These are phyloP conservation scores for Gallinago paraguaiae DNA, from an alignment of 2,113 vertebrate genomes.

Conservation along the genomic window DNA sequence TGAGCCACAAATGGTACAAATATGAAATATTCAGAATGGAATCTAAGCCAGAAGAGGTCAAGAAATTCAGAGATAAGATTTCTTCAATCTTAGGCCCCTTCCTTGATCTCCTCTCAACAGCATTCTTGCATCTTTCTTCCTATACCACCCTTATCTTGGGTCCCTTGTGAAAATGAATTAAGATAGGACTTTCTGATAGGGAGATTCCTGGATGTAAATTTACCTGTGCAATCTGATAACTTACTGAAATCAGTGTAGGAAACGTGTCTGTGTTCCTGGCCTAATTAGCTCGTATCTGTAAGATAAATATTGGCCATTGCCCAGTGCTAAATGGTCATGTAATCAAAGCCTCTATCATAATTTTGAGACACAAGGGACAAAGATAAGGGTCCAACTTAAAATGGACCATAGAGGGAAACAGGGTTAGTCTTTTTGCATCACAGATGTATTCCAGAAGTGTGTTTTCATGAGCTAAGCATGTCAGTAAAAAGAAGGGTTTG, in stretches of 20 bases:
- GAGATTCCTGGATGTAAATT: slow-evolving; percentile 40
- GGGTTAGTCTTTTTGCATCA: background rate
- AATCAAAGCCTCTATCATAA: background rate
- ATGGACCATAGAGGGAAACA: background rate
- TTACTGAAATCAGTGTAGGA: slow-evolving; percentile 20
- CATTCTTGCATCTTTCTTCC: slow-evolving; percentile 10
- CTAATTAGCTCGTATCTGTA: slow-evolving; percentile 17
- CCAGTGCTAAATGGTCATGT: background rate
- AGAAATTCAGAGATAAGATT: background rate
- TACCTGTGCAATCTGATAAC: slow-evolving; percentile 53
- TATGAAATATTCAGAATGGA: background rate
- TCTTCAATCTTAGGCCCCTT: background rate
- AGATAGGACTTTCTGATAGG: slow-evolving; percentile 45
- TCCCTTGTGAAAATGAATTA: slow-evolving; percentile 58
- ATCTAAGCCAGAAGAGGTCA: background rate
- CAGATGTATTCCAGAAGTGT: background rate
- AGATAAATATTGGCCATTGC: slow-evolving; percentile 31
- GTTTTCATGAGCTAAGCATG: background rate
- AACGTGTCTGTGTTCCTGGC: background rate
- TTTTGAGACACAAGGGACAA: background rate
- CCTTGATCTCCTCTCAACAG: background rate
- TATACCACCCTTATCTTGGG: slow-evolving; percentile 26
- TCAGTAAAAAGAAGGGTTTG: background rate
- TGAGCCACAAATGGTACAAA: background rate
- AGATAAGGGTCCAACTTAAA: slow-evolving; percentile 3